Base-by-base conservation (phyloP, 2,797 vertebrate genomes). In the Agapornis canus region DNA sequence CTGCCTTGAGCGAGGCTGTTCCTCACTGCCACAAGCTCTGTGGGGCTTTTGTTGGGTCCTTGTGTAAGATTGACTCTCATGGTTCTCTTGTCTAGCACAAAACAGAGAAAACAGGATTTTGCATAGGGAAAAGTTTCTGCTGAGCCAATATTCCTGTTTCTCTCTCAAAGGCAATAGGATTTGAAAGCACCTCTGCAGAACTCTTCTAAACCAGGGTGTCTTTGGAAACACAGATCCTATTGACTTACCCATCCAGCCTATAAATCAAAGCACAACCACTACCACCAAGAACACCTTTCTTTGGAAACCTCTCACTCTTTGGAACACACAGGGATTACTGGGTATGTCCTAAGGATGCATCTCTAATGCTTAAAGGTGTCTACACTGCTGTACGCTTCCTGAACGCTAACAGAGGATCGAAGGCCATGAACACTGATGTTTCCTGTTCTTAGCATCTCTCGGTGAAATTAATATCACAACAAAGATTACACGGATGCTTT, bases 141-240 rank as follows among this genome's bases (percentile, higher is more conserved):
- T 48, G 61, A 48, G 17, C 13, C 10, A 3, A 22, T 6, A 4
- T 15, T 11, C 4, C 32, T 13, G 11, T 25, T 63, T 47, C 27
- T 47, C 13, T 40, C 69, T 32, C 31, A 8, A 11, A 15, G 42
- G 48, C 37, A 15, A 45, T 39, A 47, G 35, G 27, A 20, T 37
- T 40, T 21, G 70, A 51, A 10, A 64, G 42, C 35, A 14, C 27
- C 52, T 26, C 60, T 29, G 57, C 48, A 11, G 61, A 47, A 32
- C 56, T 61, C 69, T 5, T 45, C 17, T 6, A 10, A 42, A 35
- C 35, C 26, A 25, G 57, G 19, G 10, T 45, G 21, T 8, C 35
- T 21, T 10, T 14, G 83, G 57, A 26, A 40, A 51, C 2, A 5
- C 0, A 2, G 10, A 7, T 35, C 54, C 59, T 52, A 8, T 1